phyloP scores from a whole-genome alignment of 2,113 vertebrate genomes.

The Pseudopodoces humilis region DNA sequence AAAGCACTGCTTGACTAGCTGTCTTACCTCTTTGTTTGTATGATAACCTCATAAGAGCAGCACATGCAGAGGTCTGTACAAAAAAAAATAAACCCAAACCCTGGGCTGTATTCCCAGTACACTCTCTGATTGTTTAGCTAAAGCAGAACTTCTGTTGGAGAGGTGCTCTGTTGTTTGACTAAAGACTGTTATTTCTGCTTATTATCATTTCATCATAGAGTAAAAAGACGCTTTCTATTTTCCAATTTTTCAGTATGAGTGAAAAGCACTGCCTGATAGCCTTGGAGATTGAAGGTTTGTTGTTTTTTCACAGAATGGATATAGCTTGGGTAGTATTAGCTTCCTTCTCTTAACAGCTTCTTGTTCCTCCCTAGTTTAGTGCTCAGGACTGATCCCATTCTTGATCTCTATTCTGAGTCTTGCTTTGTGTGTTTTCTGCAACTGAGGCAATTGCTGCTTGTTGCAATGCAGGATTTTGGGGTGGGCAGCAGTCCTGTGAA shows the following conservation, averaged over 20 bases:
- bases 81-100: slow-evolving; percentile 5
- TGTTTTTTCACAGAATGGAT: neutral
- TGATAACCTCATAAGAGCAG: slow-evolving; percentile 15
- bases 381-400: neutral
- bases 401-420: neutral
- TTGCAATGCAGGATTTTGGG: neutral
- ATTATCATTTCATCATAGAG: neutral
- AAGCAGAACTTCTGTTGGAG: neutral
- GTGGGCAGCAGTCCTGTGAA: neutral
- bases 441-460: neutral
- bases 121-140: neutral
- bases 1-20: neutral
- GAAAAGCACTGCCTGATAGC: slow-evolving; percentile 1
- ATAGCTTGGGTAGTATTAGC: neutral
- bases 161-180: slow-evolving; percentile 13
- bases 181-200: slow-evolving; percentile 37
- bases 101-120: slow-evolving; percentile 15
- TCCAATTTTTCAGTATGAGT: neutral
- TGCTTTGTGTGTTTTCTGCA: neutral
- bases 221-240: slow-evolving; percentile 23
- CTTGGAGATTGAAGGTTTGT: slow-evolving; percentile 10
- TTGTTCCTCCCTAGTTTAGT: neutral
- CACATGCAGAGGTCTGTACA: neutral
- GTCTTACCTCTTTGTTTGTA: slow-evolving; percentile 3
- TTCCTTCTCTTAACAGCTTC: neutral